Conservation (phyloP, 2,888 invertebrate genomes). For the Torymus aiolomorphi region DNA sequence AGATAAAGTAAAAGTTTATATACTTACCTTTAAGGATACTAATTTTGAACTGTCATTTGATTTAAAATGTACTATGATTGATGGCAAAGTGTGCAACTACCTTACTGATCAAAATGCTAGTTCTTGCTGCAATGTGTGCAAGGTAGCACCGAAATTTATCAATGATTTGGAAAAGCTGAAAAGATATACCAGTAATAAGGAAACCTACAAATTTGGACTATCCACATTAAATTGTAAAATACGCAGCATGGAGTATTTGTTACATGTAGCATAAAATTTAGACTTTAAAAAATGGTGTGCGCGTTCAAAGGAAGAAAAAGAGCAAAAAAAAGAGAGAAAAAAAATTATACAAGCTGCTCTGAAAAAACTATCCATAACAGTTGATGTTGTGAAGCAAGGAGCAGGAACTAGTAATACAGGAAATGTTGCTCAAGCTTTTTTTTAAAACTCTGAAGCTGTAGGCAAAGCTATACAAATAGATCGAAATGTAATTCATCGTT, state of each 20-base stretch:
- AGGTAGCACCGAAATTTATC: background rate
- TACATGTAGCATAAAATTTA: background rate
- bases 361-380: slow-evolving; percentile 12
- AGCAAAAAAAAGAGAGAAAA: background rate
- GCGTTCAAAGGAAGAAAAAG: background rate
- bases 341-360: slow-evolving; percentile 27
- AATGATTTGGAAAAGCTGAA: background rate
- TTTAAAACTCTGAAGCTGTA: slow-evolving; percentile 11
- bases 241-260: slow-evolving; percentile 9
- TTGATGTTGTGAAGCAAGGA: background rate
- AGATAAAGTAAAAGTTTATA: no score
- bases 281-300: no score
- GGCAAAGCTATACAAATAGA: slow-evolving; percentile 26
- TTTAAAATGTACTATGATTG: background rate
- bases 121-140: background rate
- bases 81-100: background rate
- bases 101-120: background rate
- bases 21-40: no score
- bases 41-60: slow-evolving; percentile 10
- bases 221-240: slow-evolving; percentile 24
- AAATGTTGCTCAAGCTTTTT: slow-evolving; percentile 41
- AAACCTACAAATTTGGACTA: slow-evolving; percentile 36
- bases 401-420: slow-evolving; percentile 23
- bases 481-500: slow-evolving; percentile 14
- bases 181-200: background rate